Evolutionary conservation across 2,888 invertebrate species (phyloP), one percentile per base, ranked within the genome.

Genomic region (Synanthedon formicaeformis): DNA sequence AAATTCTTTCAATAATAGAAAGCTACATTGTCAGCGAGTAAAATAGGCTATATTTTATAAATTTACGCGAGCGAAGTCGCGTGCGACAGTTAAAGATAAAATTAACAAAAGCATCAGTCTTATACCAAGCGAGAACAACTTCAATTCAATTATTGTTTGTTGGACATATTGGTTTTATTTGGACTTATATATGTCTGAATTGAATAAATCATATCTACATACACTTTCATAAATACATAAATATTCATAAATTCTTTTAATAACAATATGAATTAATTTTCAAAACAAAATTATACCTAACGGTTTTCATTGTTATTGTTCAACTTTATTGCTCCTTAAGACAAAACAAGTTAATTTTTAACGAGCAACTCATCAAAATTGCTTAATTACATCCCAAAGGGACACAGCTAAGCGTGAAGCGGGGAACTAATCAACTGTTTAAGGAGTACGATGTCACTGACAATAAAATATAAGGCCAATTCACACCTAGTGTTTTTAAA

Each of bases 271-370:
- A 45, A 45, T 12, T 23, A 45, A 45, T 14, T 16, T 48, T 48
- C 13, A 45, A 34, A 49, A 49, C 49, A 49, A 45, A 49, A 18
- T 23, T 16, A 41, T n/a, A 5, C 23, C 4, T 23, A 41, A n/a
- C 5, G 16, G 23, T 18, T 57, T 57, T 58, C 53, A 60, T 56
- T 63, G 58, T 59, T 58, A 61, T 53, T 58, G 54, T 55, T 52
- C 51, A 51, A 48, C 59, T 62, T 65, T 63, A 66, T 55, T 57
- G 59, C 61, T 60, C 60, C 61, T 59, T 59, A 54, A 72, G 65
- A 75, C 77, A 73, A 77, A 73, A 70, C 73, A 73, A 74, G 69
- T 77, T 74, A 75, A 79, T 80, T 80, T 75, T 73, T 75, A 79
- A 78, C 75, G 80, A 76, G 73, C 34, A 57, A 59, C 68, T 71